Base-by-base conservation (phyloP, 2,113 vertebrate species). In the Pyxicephalus adspersus region DNA sequence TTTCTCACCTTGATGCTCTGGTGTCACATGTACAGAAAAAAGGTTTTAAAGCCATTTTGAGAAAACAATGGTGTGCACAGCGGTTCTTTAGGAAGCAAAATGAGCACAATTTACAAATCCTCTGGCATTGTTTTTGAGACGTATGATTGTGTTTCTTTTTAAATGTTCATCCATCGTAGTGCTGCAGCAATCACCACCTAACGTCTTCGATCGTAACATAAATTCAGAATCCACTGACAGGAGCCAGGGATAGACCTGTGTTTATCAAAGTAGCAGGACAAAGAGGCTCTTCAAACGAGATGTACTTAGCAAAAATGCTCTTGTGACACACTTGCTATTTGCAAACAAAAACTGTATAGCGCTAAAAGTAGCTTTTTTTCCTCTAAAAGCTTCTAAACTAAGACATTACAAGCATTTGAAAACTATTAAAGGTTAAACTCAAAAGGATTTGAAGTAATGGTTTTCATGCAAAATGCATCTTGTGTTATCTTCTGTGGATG, bases 271-370 rank as follows among this genome's bases (percentile, higher is more conserved):
- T 20, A 23, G 23, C 11, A 74, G 20, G 19, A 31, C 45, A 50
- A 54, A 29, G 73, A 2, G 20, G 34, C 60, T 29, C 74, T 64
- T 29, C 5, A n/a, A 34, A 5, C 4, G 38, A 51, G 75, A 51
- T 64, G 75, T 64, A 65, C 38, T 77, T 64, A 77, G 25, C 17
- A 23, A 76, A 64, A 76, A 51, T 64, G 58, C 74, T 61, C 74
- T 64, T 76, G 22, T 64, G 60, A 50, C 57, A 20, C n/a, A 3
- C 60, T 54, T 54, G 61, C 50, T 45, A 55, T 77, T 77, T 54
- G 38, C 45, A 65, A 54, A 65, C 22, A 23, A 76, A 16, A 64
- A 76, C 18, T 28, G 38, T 25, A 60, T 20, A 2, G 3, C 16
- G 71, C 29, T 60, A 54, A 74, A 38, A 38, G 71, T 28, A 13